Percentiles rank a stretch among this genome's conserved stretches.
Evolutionary conservation across 2,888 invertebrate species (phyloP).

Genomic region (Epinotia demarniana): DNA sequence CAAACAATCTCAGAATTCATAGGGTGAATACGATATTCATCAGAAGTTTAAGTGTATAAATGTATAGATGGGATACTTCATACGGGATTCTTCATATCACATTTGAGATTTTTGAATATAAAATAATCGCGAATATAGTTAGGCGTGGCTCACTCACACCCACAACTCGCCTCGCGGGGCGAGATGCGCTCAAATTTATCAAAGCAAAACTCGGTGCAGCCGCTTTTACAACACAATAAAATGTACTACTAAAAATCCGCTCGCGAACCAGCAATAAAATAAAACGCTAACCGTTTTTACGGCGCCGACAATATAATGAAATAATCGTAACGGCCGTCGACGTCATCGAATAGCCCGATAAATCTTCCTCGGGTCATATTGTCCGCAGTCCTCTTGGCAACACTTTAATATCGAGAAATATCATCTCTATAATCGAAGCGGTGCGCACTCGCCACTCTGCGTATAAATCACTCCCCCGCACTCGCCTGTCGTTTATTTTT

Average conservation of each 20-base stretch:
- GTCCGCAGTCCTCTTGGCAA: constrained; percentile 82
- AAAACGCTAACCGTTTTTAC: constrained; percentile 83
- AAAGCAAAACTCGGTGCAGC: constrained; percentile 64
- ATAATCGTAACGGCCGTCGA: constrained; percentile 83
- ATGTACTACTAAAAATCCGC: constrained; percentile 81
- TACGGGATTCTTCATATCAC: not conserved
- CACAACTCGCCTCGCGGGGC: constrained; percentile 55
- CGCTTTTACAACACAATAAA: constrained; percentile 80
- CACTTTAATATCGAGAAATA: constrained; percentile 85
- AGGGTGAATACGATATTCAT: too few species aligned
- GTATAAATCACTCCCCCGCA: constrained; percentile 80
- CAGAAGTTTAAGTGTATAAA: not conserved
- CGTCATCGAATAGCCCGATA: constrained; percentile 82
- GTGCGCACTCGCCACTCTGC: constrained; percentile 71
- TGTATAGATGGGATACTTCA: not conserved
- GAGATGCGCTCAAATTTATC: constrained; percentile 62
- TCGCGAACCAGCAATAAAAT: constrained; percentile 79
- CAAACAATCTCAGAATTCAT: too few species aligned
- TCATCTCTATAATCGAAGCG: constrained; percentile 82
- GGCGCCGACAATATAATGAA: constrained; percentile 84
- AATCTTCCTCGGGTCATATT: constrained; percentile 84
- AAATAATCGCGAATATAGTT: constrained; percentile 33
- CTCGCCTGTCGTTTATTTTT: constrained; percentile 81
- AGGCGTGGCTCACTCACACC: constrained; percentile 37
- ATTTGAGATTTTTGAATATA: not conserved